Evolutionary conservation across 2,888 invertebrate genomes (phyloP).

Genomic region (Lampropteryx suffumata): DNA sequence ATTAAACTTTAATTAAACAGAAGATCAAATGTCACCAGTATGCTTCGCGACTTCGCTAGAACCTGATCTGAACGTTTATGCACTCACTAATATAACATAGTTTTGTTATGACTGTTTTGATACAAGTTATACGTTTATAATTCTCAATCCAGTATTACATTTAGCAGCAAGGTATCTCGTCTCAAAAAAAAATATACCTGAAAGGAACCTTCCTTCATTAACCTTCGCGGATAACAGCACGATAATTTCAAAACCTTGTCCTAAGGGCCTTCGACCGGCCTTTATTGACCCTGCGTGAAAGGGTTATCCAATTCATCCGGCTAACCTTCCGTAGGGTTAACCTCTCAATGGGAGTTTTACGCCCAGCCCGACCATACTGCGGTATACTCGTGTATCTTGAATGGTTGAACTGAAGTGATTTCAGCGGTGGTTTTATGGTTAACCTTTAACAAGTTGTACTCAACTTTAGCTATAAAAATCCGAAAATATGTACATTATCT

Average conservation of each 20-base stretch:
- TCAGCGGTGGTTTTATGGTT: constrained; percentile 13
- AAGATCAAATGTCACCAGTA: no score
- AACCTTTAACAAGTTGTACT: constrained; percentile 3
- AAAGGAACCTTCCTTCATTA: constrained; percentile 1
- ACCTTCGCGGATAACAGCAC: constrained; percentile 1
- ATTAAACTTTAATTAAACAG: constrained; percentile 10
- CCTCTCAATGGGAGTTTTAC: constrained; percentile 13
- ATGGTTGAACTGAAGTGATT: constrained; percentile 13
- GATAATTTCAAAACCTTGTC: constrained; percentile 5
- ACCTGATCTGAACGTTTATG: background rate
- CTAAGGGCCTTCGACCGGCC: constrained; percentile 9
- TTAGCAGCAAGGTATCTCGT: no score
- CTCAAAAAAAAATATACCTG: no score
- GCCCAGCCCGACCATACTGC: constrained; percentile 2
- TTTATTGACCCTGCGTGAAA: constrained; percentile 27
- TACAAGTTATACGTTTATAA: no score
- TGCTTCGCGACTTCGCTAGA: no score
- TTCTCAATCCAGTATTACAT: no score
- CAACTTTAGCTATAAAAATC: background rate
- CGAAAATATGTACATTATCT: background rate
- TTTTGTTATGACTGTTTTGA: no score
- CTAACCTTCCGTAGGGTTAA: constrained; percentile 12
- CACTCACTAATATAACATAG: background rate
- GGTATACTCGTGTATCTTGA: constrained; percentile 12
- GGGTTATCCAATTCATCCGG: constrained; percentile 30